These are phyloP conservation scores for Acrocephalus kingi DNA, from an alignment of 2,113 vertebrate genomes.

Conservation along the genomic window DNA sequence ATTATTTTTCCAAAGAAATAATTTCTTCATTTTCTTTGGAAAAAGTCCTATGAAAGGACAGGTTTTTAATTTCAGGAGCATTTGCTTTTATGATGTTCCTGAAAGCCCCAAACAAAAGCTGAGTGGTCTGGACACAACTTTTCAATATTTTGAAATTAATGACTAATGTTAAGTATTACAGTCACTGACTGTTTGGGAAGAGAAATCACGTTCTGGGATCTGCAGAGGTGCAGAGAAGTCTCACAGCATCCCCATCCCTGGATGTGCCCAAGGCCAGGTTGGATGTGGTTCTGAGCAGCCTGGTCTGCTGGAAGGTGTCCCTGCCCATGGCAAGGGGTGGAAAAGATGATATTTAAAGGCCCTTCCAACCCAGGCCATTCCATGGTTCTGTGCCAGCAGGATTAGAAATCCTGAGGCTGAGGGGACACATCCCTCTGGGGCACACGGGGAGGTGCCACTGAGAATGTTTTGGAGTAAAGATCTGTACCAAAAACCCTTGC, in stretches of 20 bases:
- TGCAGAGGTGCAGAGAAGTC: background rate
- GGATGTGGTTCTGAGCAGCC: background rate
- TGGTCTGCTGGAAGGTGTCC: background rate
- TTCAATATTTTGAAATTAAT: background rate
- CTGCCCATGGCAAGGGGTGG: background rate
- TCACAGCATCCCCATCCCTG: background rate
- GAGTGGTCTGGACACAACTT: background rate
- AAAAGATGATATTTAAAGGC: background rate
- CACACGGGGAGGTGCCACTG: accelerated
- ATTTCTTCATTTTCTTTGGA: background rate
- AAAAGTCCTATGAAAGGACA: background rate
- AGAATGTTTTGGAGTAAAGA: background rate
- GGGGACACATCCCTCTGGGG: background rate
- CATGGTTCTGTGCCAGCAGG: background rate
- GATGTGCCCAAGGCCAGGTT: background rate
- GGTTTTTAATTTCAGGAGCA: background rate
- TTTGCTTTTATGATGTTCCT: background rate
- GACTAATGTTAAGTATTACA: background rate
- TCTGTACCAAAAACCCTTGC: background rate
- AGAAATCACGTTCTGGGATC: background rate
- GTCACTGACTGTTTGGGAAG: background rate
- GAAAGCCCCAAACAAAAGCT: background rate
- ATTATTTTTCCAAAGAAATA: background rate
- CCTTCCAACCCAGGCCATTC: background rate
- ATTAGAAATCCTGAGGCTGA: background rate